Evolutionary conservation across 2,888 invertebrate species (phyloP).

Genomic region (Polyommatus icarus): DNA sequence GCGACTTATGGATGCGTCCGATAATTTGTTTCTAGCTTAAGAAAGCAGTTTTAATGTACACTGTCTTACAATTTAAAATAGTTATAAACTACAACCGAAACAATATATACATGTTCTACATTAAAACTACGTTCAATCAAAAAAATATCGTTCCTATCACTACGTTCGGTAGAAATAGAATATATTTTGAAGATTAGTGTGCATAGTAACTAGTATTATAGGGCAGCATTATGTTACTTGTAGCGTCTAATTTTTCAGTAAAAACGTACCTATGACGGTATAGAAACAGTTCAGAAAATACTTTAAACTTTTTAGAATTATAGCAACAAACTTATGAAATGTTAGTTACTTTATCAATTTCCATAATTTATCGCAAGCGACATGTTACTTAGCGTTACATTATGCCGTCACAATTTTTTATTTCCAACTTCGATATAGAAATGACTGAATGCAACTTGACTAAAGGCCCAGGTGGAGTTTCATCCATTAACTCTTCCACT

Average conservation of each 20-base stretch:
- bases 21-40: no score
- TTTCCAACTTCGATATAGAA: no score
- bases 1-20: no score
- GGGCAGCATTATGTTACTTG: conserved; percentile 20
- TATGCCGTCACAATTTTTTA: no score
- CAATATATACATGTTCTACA: conserved; percentile 24
- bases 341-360: no score
- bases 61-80: background rate
- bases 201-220: conserved; percentile 12
- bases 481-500: no score
- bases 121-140: conserved; percentile 1
- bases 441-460: no score
- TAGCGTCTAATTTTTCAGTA: conserved; percentile 12
- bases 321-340: no score
- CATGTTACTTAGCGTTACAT: no score
- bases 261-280: background rate
- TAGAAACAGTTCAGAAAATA: background rate
- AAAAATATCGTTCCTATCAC: conserved; percentile 18
- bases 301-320: background rate
- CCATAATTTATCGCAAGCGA: no score
- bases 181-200: conserved; percentile 10
- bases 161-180: background rate
- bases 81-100: conserved; percentile 18
- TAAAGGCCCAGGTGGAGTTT: no score
- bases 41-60: background rate